A percentile compares a stretch with the other conserved stretches of the same genome.
Conservation (phyloP, 37 sponge, comb jelly and placozoan genomes). For the Crambe crambe region DNA sequence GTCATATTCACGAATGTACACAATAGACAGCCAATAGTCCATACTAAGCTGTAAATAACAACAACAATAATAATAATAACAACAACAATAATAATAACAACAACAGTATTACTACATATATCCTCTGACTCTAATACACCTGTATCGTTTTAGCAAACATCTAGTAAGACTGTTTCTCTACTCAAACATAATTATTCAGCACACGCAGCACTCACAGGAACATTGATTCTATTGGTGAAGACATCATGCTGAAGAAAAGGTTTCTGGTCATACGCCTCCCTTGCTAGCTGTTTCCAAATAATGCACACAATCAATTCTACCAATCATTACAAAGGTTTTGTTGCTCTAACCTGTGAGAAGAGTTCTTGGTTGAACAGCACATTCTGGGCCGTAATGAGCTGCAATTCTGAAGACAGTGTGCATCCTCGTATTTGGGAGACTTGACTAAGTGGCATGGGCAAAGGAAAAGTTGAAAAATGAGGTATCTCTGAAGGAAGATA, state of each 20-base stretch:
- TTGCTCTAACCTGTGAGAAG: conserved; percentile 42
- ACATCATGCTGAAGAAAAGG: conserved; percentile 41
- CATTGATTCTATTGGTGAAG: conserved; percentile 45
- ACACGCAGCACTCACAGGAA: conserved; percentile 33
- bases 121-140: too few species aligned
- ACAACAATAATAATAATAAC: too few species aligned
- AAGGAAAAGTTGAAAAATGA: neutral
- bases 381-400: conserved; percentile 62
- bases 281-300: conserved; percentile 41
- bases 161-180: too few species aligned
- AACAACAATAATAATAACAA: too few species aligned
- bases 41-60: conserved; percentile 18
- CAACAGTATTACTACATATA: too few species aligned
- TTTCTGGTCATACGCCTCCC: conserved; percentile 59
- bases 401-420: conserved; percentile 42
- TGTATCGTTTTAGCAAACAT: too few species aligned
- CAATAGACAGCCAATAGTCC: conserved; percentile 49
- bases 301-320: neutral
- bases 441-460: neutral
- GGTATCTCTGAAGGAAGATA: neutral
- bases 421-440: neutral
- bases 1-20: conserved; percentile 43
- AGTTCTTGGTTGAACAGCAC: conserved; percentile 81
- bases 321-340: neutral
- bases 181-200: neutral